phyloP scores from a whole-genome alignment of 2,888 invertebrate species.

The Cremastobaeus sp. region DNA sequence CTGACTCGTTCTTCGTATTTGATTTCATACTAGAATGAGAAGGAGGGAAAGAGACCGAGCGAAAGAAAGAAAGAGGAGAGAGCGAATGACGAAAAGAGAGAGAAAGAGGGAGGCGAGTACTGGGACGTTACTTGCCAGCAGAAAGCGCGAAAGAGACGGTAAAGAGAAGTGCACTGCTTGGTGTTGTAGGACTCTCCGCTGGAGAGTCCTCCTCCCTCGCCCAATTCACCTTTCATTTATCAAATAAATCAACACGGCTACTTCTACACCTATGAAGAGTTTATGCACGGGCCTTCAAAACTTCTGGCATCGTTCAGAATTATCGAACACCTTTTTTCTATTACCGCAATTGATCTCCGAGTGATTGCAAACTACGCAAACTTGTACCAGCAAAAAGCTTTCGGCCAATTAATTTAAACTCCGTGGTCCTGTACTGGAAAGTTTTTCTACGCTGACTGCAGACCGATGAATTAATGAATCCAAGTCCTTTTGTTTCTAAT shows the following conservation, averaged over 20 bases:
- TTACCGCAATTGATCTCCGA: slow-evolving; percentile 1
- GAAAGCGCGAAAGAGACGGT: slow-evolving; percentile 57
- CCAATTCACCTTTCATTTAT: slow-evolving; percentile 76
- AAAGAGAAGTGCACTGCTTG: slow-evolving; percentile 74
- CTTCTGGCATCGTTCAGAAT: slow-evolving; percentile 33
- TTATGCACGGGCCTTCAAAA: slow-evolving; percentile 66
- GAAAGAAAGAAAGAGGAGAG: slow-evolving; percentile 29
- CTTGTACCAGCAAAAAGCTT: no score
- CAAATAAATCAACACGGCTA: slow-evolving; percentile 77
- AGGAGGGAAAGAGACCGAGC: slow-evolving; percentile 26
- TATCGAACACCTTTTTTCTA: slow-evolving; percentile 22
- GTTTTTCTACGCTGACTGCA: no score
- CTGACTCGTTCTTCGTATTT: slow-evolving; percentile 65
- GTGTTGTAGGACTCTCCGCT: slow-evolving; percentile 77
- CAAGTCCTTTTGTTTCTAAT: no score
- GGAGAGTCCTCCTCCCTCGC: slow-evolving; percentile 74
- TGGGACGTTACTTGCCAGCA: slow-evolving; percentile 38
- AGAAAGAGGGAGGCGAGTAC: slow-evolving; percentile 32
- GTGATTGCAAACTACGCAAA: not conserved
- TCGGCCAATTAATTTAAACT: no score
- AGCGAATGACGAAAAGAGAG: slow-evolving; percentile 25
- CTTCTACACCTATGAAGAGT: slow-evolving; percentile 75
- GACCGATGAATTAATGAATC: no score
- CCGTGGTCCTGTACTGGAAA: no score
- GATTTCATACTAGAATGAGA: slow-evolving; percentile 57